Evolutionary conservation across 2,888 invertebrate species (phyloP).

Genomic region (Quadroppia sp.): DNA sequence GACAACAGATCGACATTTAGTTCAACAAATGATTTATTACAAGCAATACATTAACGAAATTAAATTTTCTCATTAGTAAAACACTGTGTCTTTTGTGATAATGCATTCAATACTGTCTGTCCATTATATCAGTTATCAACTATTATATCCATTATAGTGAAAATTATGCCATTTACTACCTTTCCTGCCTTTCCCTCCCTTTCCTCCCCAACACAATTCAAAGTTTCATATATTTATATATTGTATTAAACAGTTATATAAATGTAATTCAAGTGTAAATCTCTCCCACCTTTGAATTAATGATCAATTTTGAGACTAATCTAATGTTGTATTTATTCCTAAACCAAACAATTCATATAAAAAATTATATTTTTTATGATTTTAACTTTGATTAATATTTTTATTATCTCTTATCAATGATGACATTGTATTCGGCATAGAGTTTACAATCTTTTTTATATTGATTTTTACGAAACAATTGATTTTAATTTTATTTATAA

Average conservation of each 20-base stretch:
- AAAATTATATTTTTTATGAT: neutral
- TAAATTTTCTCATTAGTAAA: slow-evolving; percentile 20
- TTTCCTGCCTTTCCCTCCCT: too few species aligned
- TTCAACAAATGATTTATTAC: slow-evolving; percentile 19
- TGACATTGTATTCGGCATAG: too few species aligned
- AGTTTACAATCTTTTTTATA: too few species aligned
- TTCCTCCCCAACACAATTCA: too few species aligned
- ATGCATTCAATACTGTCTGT: too few species aligned
- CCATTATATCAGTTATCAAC: too few species aligned
- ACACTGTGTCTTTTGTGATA: neutral
- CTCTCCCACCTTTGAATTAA: neutral
- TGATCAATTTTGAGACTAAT: neutral
- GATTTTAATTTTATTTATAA: too few species aligned
- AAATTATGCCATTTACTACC: too few species aligned
- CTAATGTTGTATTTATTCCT: neutral
- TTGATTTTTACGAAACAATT: too few species aligned
- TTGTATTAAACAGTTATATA: neutral
- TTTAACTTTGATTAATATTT: too few species aligned
- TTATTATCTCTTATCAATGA: too few species aligned
- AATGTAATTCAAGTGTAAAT: neutral
- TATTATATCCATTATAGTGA: too few species aligned
- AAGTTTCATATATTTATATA: neutral
- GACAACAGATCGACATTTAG: neutral
- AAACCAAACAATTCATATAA: neutral
- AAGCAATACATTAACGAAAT: slow-evolving; percentile 12